These are phyloP conservation scores for Paratrypauchen microcephalus DNA, from an alignment of 2,797 vertebrate genomes.

Conservation along the genomic window DNA sequence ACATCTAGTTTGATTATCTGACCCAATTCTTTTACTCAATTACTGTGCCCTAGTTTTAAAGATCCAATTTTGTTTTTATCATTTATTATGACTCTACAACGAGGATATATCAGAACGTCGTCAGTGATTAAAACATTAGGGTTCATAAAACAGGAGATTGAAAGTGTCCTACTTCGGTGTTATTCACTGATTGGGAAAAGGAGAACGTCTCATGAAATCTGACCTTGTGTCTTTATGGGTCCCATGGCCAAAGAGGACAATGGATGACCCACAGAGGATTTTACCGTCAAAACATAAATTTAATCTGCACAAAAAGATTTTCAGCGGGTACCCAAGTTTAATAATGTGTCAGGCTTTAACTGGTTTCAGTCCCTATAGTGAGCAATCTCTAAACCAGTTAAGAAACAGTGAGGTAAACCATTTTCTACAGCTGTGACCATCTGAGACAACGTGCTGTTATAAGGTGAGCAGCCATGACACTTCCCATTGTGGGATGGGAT, in stretches of 20 bases:
- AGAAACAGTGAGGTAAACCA: not conserved
- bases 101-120: not conserved
- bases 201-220: not conserved
- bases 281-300: not conserved
- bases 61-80: conserved; percentile 2
- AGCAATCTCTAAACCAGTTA: too few relatives aligned
- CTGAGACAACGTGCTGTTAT: not conserved
- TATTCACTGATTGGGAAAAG: not conserved
- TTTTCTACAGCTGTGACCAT: not conserved
- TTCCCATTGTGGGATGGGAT: not conserved
- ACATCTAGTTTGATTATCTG: not conserved
- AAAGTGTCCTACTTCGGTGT: not conserved
- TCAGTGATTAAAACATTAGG: not conserved
- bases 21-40: not conserved
- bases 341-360: not conserved
- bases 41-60: not conserved
- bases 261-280: not conserved
- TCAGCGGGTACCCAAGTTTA: not conserved
- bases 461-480: not conserved
- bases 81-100: not conserved
- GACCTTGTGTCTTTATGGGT: conserved; percentile 10
- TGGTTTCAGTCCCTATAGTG: not conserved
- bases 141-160: not conserved
- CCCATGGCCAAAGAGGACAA: not conserved
- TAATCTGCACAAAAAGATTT: not conserved